These are phyloP conservation scores for Microplitis demolitor DNA, from an alignment of 1,140 invertebrate species.

Conservation along the genomic window DNA sequence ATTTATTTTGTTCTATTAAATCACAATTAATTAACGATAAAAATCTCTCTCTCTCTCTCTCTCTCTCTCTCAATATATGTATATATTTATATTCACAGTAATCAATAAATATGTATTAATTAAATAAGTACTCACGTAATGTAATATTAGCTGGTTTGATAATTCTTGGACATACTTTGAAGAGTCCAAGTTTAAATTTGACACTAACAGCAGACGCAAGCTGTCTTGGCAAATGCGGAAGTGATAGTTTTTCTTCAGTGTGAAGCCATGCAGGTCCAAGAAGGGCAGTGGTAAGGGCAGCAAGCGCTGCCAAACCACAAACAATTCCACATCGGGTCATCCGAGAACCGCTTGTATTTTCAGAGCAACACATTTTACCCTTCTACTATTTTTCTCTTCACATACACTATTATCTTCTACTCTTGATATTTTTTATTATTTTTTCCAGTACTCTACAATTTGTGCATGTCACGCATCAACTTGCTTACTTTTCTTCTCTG, in stretches of 20 bases:
- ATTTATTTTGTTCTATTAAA: too few species aligned
- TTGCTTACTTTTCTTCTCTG: too few species aligned
- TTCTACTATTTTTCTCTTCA: not conserved
- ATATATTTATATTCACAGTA: too few species aligned
- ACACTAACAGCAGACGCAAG: slow-evolving; percentile 45
- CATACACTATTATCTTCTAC: not conserved
- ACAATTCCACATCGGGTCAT: slow-evolving; percentile 58
- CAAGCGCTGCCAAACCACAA: slow-evolving; percentile 55
- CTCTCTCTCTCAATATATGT: too few species aligned
- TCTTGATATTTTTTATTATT: not conserved
- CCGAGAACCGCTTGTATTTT: slow-evolving; percentile 47
- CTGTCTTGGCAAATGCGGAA: slow-evolving; percentile 45
- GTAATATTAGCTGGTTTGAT: slow-evolving; percentile 54
- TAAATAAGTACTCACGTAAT: slow-evolving; percentile 48
- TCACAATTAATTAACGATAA: too few species aligned
- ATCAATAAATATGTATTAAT: not conserved
- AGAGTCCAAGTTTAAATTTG: slow-evolving; percentile 56
- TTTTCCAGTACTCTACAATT: not conserved
- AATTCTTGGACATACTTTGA: slow-evolving; percentile 55
- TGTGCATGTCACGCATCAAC: too few species aligned
- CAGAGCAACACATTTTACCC: slow-evolving; percentile 53
- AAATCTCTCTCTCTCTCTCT: too few species aligned
- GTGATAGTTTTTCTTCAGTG: slow-evolving; percentile 53
- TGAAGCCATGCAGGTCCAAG: slow-evolving; percentile 57
- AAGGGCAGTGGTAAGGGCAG: slow-evolving; percentile 52